Evolutionary conservation across 2,113 vertebrate species (phyloP).

Genomic region (Centropus unirufus): DNA sequence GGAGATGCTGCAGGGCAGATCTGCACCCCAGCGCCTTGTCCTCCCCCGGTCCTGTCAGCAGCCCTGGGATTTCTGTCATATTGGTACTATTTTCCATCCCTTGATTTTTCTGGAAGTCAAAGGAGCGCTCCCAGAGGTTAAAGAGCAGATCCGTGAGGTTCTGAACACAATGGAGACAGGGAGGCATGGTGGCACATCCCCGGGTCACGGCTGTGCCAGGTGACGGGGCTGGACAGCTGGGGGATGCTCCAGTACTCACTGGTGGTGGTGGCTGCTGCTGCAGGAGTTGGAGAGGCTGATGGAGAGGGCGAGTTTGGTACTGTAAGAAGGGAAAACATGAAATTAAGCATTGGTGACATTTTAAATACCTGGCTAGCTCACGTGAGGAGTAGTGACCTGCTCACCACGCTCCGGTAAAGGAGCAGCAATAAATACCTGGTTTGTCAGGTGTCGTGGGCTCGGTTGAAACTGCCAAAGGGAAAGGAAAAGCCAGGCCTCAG

Average conservation of each 20-base stretch:
- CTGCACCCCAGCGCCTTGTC: background rate
- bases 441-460: fast-evolving
- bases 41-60: background rate
- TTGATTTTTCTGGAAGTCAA: background rate
- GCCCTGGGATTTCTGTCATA: background rate
- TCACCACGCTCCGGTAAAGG: background rate
- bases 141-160: background rate
- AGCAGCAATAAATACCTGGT: background rate
- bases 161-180: background rate
- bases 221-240: background rate
- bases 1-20: background rate
- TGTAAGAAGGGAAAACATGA: background rate
- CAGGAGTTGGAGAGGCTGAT: background rate
- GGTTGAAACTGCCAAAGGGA: background rate
- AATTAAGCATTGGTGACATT: background rate
- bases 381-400: fast-evolving
- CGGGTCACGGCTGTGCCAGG: background rate
- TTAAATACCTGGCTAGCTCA: background rate
- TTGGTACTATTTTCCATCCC: background rate
- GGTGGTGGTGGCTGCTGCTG: background rate
- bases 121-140: background rate
- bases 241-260: background rate
- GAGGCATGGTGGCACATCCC: background rate
- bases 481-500: background rate
- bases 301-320: fast-evolving